phyloP scores from a whole-genome alignment of 2,888 invertebrate species.

The Empis stercorea region DNA sequence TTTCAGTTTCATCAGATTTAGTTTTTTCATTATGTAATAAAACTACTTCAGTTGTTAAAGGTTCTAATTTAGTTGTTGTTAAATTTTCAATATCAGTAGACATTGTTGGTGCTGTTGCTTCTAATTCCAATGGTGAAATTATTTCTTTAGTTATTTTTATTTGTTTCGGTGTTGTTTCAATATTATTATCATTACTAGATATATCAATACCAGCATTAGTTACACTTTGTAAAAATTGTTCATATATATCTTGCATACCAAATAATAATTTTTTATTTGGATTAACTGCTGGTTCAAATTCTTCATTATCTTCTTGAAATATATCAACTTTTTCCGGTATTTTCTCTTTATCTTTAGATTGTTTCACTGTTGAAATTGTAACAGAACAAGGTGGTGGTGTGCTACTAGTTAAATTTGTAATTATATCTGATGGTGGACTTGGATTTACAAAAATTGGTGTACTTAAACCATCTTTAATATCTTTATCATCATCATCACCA shows the following conservation, averaged over 20 bases:
- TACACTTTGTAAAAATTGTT: slow-evolving; percentile 33
- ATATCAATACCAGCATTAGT: slow-evolving; percentile 21
- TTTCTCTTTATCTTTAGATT: neutral
- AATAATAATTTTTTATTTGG: slow-evolving; percentile 14
- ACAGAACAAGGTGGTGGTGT: neutral
- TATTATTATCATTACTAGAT: neutral
- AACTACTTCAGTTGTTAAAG: too few relatives aligned
- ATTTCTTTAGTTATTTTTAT: too few relatives aligned
- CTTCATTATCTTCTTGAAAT: too few relatives aligned
- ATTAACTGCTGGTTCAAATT: neutral
- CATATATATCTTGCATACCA: slow-evolving; percentile 30
- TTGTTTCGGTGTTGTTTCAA: too few relatives aligned
- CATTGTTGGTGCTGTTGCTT: too few relatives aligned
- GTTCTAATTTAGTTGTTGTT: too few relatives aligned
- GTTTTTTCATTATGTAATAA: too few relatives aligned
- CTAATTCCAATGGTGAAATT: too few relatives aligned
- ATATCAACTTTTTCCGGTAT: neutral
- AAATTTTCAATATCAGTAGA: too few relatives aligned
- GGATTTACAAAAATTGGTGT: slow-evolving; percentile 21
- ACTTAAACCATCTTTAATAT: slow-evolving; percentile 16
- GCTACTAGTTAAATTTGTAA: neutral
- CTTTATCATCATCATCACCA: neutral
- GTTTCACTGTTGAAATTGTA: neutral
- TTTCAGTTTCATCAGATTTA: too few relatives aligned
- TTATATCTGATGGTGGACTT: slow-evolving; percentile 18